phyloP scores from a whole-genome alignment of 64 coral and sea anemone species.

The Hydrozoanthus tunicans region DNA sequence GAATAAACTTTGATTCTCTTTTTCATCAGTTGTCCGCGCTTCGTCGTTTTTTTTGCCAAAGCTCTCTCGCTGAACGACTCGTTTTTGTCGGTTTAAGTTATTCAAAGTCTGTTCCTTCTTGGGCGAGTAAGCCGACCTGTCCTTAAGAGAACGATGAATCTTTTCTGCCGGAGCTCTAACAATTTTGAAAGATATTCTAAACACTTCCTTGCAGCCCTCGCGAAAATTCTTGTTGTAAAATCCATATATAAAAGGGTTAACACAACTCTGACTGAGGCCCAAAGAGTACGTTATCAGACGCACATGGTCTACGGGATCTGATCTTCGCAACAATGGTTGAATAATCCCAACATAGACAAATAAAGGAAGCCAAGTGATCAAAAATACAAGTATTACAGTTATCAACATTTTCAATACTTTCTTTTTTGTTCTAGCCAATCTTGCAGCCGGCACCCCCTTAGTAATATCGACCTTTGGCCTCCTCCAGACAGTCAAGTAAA shows the following conservation, averaged over 20 bases:
- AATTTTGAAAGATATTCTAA: slow-evolving; percentile 31
- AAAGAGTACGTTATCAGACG: slow-evolving; percentile 74
- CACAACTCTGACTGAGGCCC: slow-evolving; percentile 69
- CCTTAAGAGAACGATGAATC: slow-evolving; percentile 5
- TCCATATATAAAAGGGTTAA: slow-evolving; percentile 84
- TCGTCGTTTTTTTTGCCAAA: not conserved
- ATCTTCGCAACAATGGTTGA: slow-evolving; percentile 45
- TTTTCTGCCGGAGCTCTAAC: slow-evolving; percentile 36
- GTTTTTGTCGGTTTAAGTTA: not conserved
- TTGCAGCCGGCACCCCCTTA: slow-evolving; percentile 14
- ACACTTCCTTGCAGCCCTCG: slow-evolving; percentile 84
- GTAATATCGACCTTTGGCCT: slow-evolving; percentile 48
- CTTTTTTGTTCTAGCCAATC: slow-evolving; percentile 69
- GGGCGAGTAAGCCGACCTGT: slow-evolving; percentile 32
- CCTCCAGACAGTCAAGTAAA: slow-evolving; percentile 75
- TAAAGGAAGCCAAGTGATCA: slow-evolving; percentile 84
- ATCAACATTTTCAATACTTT: slow-evolving; percentile 93
- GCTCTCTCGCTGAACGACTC: not conserved
- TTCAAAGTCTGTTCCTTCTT: slow-evolving; percentile 3
- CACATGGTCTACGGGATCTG: slow-evolving; percentile 50
- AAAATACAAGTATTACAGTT: slow-evolving; percentile 81
- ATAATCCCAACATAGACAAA: slow-evolving; percentile 78
- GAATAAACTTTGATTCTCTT: slow-evolving; percentile 21
- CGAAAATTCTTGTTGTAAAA: slow-evolving; percentile 85
- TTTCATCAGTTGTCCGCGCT: not conserved